Base-by-base conservation (phyloP, 2,113 vertebrate genomes). In the Platysteira castanea region DNA sequence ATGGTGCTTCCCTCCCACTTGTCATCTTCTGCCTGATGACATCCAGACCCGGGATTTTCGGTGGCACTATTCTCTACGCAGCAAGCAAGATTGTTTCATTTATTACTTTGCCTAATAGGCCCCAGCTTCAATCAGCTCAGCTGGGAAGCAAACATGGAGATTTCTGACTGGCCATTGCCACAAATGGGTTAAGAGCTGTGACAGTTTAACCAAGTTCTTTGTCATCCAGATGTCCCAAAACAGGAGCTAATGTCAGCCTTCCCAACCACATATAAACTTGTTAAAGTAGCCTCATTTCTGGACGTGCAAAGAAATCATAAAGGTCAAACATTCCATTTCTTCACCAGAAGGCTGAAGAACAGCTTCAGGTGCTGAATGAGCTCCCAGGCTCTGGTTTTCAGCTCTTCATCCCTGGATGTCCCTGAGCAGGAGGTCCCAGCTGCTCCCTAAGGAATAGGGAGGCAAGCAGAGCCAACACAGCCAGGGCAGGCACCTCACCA, bases 181-280 rank as follows among this genome's bases (percentile, higher is more conserved):
- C 42, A 42, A 86, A 39, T 3, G 3, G 2, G 13, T 53, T 16
- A 17, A 0, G 1, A 37, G 7, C 26, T 61, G 4, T 60, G 50
- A 41, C 63, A 82, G 15, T 30, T 80, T 23, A 56, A 65, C 23
- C 30, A 56, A 74, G 15, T 14, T 42, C 28, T 77, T 89, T 35
- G 22, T 70, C 10, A 37, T 6, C 14, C 49, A 79, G 23, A 56
- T 5, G 4, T 44, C 91, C 57, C 35, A 79, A 57, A 81, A 47
- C 5, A 78, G 21, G 2, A 71, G 39, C 31, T 27, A 39, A 11
- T 6, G 53, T 9, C 47, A 19, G 1, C 26, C 31, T 74, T 79
- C 24, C n/a, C 59, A 88, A 26, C 9, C 39, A 63, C 31, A n/a
- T 2, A 18, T 1, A 19, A 70, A 23, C 14, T 75, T 44, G 9